phyloP scores from a whole-genome alignment of 2,797 vertebrate genomes.

The Falco cherrug region DNA sequence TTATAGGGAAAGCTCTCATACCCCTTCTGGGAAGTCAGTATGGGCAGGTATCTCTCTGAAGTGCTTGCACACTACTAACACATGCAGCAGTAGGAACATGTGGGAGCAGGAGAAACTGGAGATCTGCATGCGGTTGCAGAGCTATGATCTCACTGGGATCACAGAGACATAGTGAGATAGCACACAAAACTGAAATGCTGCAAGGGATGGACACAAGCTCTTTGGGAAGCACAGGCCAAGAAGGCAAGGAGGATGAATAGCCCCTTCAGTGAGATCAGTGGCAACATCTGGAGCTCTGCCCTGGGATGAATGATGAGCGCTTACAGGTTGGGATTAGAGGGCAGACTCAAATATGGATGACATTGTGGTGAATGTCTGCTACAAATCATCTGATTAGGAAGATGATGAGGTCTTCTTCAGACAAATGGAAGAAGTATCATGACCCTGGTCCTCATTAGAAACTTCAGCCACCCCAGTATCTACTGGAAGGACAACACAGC shows the following conservation, averaged over 20 bases:
- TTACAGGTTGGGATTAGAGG: neutral
- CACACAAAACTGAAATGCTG: neutral
- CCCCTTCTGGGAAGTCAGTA: neutral
- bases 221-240: neutral
- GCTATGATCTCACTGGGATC: neutral
- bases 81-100: neutral
- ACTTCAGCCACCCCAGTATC: neutral
- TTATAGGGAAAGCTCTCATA: neutral
- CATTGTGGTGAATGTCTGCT: neutral
- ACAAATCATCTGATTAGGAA: neutral
- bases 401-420: neutral
- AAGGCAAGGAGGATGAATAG: accelerated
- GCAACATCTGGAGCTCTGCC: neutral
- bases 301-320: neutral
- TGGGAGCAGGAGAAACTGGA: neutral
- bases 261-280: neutral
- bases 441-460: neutral
- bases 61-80: neutral
- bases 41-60: neutral
- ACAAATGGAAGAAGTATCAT: neutral
- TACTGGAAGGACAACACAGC: neutral
- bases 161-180: accelerated
- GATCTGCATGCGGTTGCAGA: neutral
- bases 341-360: neutral
- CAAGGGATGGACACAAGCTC: neutral